phyloP scores from a whole-genome alignment of 92 coral and sea anemone species.

The Montipora capitata region DNA sequence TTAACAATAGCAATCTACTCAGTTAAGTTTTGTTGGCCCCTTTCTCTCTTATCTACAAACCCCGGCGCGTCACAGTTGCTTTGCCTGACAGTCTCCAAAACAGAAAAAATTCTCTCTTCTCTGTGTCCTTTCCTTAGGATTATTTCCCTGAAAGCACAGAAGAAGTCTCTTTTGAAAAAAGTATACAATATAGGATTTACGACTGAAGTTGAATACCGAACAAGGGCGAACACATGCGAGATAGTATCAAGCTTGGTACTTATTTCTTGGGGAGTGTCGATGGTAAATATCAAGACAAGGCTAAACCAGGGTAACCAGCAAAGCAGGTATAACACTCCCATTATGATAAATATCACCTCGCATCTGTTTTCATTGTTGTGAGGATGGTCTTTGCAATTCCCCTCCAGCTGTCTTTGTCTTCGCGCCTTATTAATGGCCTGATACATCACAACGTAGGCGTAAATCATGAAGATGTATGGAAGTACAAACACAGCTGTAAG shows the following conservation, averaged over 20 bases:
- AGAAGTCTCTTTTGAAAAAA: slow-evolving; percentile 39
- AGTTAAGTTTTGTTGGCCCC: too few species aligned
- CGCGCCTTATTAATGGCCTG: slow-evolving; percentile 11
- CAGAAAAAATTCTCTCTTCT: neutral
- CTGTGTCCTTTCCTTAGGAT: neutral
- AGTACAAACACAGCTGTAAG: slow-evolving; percentile 28
- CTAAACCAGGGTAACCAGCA: slow-evolving; percentile 47
- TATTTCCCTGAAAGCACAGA: slow-evolving; percentile 17
- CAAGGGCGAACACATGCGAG: slow-evolving; percentile 8
- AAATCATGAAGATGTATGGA: slow-evolving; percentile 33
- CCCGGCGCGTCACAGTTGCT: neutral
- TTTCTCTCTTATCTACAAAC: too few species aligned
- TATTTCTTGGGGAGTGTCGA: neutral
- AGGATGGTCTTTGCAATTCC: neutral
- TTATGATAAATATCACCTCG: slow-evolving; percentile 6
- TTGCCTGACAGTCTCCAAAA: slow-evolving; percentile 16
- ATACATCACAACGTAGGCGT: slow-evolving; percentile 26
- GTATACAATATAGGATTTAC: slow-evolving; percentile 43
- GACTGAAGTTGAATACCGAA: slow-evolving; percentile 34
- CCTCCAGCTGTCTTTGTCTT: neutral
- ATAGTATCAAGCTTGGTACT: neutral
- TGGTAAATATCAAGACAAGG: neutral
- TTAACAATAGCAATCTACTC: too few species aligned
- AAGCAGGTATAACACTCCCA: slow-evolving; percentile 16
- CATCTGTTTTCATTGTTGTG: neutral